phyloP scores from a whole-genome alignment of 1,140 invertebrate species.

The Calycopis cecrops region DNA sequence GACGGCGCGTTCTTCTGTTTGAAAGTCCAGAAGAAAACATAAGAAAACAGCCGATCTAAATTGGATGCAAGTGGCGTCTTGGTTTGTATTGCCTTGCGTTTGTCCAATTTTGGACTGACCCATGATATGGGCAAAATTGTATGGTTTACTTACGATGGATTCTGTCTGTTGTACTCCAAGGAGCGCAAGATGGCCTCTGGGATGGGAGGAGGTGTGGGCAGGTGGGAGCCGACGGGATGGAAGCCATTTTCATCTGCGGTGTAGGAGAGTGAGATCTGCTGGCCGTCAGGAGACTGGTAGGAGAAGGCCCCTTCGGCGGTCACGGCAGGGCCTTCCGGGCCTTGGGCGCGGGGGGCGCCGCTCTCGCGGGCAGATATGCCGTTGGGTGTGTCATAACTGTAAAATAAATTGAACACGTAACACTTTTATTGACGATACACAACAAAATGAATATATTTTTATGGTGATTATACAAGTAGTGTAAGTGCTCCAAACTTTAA shows the following conservation, averaged over 20 bases:
- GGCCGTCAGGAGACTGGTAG: slow-evolving; percentile 84
- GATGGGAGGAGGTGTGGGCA: slow-evolving; percentile 87
- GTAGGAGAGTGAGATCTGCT: slow-evolving; percentile 82
- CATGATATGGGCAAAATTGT: no score
- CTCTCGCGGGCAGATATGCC: slow-evolving; percentile 81
- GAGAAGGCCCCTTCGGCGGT: slow-evolving; percentile 81
- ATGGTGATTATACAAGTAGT: no score
- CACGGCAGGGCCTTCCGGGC: slow-evolving; percentile 77
- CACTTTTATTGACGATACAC: slow-evolving; percentile 1
- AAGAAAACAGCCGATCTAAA: no score
- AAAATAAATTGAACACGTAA: slow-evolving; percentile 24
- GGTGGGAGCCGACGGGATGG: slow-evolving; percentile 81
- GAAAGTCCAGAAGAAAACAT: no score
- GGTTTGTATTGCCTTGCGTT: no score
- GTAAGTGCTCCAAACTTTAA: no score
- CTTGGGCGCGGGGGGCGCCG: slow-evolving; percentile 79
- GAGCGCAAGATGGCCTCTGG: slow-evolving; percentile 73
- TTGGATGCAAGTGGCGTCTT: no score
- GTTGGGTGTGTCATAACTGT: slow-evolving; percentile 77
- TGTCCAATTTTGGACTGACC: no score
- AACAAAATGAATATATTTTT: slow-evolving; percentile 15
- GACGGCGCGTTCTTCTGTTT: no score
- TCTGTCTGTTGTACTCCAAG: slow-evolving; percentile 52
- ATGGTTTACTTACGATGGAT: slow-evolving; percentile 51
- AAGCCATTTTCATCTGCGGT: slow-evolving; percentile 88